Percentiles rank a stretch among this genome's conserved stretches.
phyloP scores from a whole-genome alignment of 1,140 invertebrate species.

The Sminthurides bifidus region DNA sequence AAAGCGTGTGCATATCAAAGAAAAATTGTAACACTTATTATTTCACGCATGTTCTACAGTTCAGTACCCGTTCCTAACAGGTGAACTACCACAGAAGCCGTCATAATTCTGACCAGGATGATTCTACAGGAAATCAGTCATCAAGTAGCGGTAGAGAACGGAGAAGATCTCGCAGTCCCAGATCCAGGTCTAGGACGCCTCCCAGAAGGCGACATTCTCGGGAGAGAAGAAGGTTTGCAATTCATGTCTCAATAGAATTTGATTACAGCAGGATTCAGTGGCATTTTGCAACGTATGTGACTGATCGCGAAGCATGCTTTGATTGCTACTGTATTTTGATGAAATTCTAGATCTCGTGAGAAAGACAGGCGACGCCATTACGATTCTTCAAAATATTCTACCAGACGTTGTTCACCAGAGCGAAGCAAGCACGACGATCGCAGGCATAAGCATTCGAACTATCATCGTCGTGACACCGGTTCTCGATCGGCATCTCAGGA shows the following conservation, averaged over 20 bases:
- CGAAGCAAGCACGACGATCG: slow-evolving; percentile 4
- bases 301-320: too few species aligned
- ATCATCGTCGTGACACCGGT: slow-evolving; percentile 1
- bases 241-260: too few species aligned
- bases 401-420: slow-evolving; percentile 4
- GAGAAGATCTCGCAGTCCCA: too few species aligned
- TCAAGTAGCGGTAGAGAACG: neutral
- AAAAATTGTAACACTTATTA: neutral
- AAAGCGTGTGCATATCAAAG: neutral
- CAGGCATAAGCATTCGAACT: neutral
- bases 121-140: neutral
- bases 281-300: neutral
- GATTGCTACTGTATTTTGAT: too few species aligned
- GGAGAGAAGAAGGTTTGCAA: neutral
- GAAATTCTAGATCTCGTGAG: neutral
- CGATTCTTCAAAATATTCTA: neutral
- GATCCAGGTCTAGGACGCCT: neutral
- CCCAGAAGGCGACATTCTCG: neutral
- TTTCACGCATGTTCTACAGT: slow-evolving; percentile 23
- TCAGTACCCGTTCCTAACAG: slow-evolving; percentile 25
- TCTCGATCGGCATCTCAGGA: slow-evolving; percentile 16
- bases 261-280: too few species aligned
- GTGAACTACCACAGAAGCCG: slow-evolving; percentile 4
- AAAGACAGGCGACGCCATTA: neutral
- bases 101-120: neutral